Percentiles rank a stretch among this genome's conserved stretches.
Evolutionary conservation across 2,888 invertebrate genomes (phyloP).

Genomic region (Trissonchulus sp.): DNA sequence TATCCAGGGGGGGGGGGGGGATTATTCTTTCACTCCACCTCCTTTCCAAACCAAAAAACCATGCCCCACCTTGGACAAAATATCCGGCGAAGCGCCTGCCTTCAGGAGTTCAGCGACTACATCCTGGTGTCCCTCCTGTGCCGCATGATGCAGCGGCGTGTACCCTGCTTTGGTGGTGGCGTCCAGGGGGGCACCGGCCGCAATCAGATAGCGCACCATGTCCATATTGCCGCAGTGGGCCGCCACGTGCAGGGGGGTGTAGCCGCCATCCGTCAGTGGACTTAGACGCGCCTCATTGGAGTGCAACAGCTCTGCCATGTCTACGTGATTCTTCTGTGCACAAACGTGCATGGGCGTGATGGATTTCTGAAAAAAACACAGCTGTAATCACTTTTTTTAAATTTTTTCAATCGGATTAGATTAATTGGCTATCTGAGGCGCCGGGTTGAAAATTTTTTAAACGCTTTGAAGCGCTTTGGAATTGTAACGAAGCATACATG

Average conservation of each 20-base stretch:
- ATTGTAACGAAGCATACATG: too few species aligned
- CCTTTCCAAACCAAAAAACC: too few species aligned
- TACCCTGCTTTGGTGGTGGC: slow-evolving; percentile 57
- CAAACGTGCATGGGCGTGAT: slow-evolving; percentile 93
- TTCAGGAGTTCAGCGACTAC: slow-evolving; percentile 88
- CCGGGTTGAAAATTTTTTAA: too few species aligned
- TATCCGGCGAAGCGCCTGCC: slow-evolving; percentile 88
- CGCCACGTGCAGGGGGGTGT: slow-evolving; percentile 97
- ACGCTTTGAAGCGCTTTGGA: too few species aligned
- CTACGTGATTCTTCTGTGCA: slow-evolving; percentile 92
- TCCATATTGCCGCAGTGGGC: slow-evolving; percentile 94
- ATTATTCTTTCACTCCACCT: too few species aligned
- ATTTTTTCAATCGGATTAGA: too few species aligned
- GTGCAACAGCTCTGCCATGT: slow-evolving; percentile 81
- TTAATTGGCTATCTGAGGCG: too few species aligned
- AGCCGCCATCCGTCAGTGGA: slow-evolving; percentile 65
- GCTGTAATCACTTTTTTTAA: too few species aligned
- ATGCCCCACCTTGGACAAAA: slow-evolving; percentile 86
- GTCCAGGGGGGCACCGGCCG: slow-evolving; percentile 75
- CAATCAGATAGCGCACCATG: slow-evolving; percentile 87
- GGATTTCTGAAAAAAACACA: slow-evolving; percentile 68
- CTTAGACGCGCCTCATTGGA: slow-evolving; percentile 67
- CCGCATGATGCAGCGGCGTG: slow-evolving; percentile 95
- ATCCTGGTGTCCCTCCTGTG: slow-evolving; percentile 95
- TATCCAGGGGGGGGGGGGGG: too few species aligned